These are phyloP conservation scores for Syrista parreyssii DNA, from an alignment of 2,888 invertebrate species.

Conservation along the genomic window DNA sequence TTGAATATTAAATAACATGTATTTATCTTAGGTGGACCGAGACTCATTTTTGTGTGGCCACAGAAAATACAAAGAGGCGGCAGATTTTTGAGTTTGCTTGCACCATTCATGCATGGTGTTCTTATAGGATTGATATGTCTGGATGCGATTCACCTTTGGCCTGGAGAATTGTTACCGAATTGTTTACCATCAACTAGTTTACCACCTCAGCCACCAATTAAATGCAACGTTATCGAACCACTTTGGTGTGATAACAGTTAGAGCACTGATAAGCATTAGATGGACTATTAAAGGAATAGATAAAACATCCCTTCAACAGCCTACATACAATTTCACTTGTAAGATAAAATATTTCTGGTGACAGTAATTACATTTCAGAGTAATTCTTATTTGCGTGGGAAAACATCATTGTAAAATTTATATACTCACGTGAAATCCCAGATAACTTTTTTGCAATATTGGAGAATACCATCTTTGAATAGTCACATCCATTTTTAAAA, in stretches of 20 bases:
- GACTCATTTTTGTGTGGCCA: slow-evolving; percentile 58
- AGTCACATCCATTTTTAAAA: too few species aligned
- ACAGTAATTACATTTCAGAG: too few species aligned
- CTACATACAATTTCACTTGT: neutral
- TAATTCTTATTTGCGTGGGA: too few species aligned
- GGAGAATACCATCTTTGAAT: too few species aligned
- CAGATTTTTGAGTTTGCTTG: slow-evolving; percentile 39
- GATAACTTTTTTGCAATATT: too few species aligned
- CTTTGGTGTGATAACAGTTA: slow-evolving; percentile 48
- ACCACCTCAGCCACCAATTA: slow-evolving; percentile 48
- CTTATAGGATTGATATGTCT: slow-evolving; percentile 47
- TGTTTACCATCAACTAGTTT: slow-evolving; percentile 42
- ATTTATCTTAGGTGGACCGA: slow-evolving; percentile 45
- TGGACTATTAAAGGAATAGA: neutral
- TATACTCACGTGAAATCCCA: too few species aligned
- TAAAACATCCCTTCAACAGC: neutral
- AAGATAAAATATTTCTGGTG: neutral
- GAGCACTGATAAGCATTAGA: neutral
- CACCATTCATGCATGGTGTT: slow-evolving; percentile 46
- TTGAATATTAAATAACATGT: neutral
- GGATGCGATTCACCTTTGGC: slow-evolving; percentile 55
- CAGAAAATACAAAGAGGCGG: slow-evolving; percentile 45
- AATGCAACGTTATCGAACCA: slow-evolving; percentile 58
- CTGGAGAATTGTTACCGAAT: slow-evolving; percentile 57
- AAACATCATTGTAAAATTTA: too few species aligned